A percentile compares a stretch with the other conserved stretches of the same genome.
These are phyloP conservation scores for Melieria picta DNA, from an alignment of 2,888 invertebrate species.

Conservation along the genomic window DNA sequence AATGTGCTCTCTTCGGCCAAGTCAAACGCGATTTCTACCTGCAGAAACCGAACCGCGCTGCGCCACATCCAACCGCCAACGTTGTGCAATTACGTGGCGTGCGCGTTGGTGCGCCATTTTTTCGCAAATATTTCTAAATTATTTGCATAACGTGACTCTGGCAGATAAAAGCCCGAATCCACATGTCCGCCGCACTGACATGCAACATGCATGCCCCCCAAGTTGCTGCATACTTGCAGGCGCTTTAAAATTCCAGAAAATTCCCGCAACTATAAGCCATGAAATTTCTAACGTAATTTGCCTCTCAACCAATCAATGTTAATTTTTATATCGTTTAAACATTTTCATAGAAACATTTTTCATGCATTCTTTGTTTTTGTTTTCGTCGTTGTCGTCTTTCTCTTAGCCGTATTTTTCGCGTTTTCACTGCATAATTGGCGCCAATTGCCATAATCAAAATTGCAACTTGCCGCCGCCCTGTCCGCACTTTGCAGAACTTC, in stretches of 20 bases:
- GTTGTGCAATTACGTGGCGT: no score
- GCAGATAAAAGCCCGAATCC: not conserved
- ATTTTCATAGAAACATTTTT: no score
- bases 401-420: not conserved
- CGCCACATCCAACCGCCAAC: no score
- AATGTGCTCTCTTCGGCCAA: no score
- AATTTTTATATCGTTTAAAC: not conserved
- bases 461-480: not conserved
- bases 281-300: not conserved
- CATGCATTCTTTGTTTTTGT: no score
- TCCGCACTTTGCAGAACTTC: not conserved
- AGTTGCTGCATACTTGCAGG: not conserved
- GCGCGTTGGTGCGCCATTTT: no score
- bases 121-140: not conserved
- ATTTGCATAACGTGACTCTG: constrained; percentile 7
- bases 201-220: not conserved
- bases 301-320: not conserved
- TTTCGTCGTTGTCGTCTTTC: no score
- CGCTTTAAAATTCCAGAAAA: not conserved
- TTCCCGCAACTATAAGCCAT: not conserved
- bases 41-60: no score
- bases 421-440: constrained; percentile 7
- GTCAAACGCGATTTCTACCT: no score
- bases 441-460: not conserved
- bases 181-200: not conserved